phyloP scores from a whole-genome alignment of 2,113 vertebrate genomes.

The Lycaon pictus region DNA sequence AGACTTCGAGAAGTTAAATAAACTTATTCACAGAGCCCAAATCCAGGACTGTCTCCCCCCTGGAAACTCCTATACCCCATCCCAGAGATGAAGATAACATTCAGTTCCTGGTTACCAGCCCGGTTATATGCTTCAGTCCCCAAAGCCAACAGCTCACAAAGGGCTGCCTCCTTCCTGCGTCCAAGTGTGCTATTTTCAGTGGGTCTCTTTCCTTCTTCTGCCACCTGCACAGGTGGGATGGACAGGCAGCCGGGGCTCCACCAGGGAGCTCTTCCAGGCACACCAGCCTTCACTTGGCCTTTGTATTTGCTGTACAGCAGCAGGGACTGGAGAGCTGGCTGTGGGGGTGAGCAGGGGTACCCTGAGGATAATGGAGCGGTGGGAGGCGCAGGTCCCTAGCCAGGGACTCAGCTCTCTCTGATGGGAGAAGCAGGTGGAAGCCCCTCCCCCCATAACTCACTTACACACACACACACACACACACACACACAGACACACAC shows the following conservation, averaged over 20 bases:
- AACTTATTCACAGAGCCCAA: neutral
- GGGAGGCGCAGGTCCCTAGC: neutral
- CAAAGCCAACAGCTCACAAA: neutral
- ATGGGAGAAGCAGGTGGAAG: neutral
- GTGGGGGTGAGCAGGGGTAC: too few relatives aligned
- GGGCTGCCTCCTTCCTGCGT: neutral
- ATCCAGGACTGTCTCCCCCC: neutral
- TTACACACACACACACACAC: too few relatives aligned
- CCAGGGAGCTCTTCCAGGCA: neutral
- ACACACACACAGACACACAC: neutral
- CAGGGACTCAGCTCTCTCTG: neutral
- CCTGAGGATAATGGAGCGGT: neutral
- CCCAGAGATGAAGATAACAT: neutral
- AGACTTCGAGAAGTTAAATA: constrained; percentile 25
- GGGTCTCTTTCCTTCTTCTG: rapidly evolving
- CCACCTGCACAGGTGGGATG: neutral
- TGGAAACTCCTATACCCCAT: neutral
- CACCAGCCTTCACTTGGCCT: neutral
- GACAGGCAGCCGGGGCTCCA: neutral
- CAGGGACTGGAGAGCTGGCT: neutral
- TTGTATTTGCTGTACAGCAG: neutral
- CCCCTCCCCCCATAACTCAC: neutral
- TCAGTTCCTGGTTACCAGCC: neutral
- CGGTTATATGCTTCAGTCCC: neutral
- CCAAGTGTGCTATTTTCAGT: neutral